A percentile compares a stretch with the other conserved stretches of the same genome.
phyloP scores from a whole-genome alignment of 1,140 invertebrate genomes.

The Achatina immaculata region DNA sequence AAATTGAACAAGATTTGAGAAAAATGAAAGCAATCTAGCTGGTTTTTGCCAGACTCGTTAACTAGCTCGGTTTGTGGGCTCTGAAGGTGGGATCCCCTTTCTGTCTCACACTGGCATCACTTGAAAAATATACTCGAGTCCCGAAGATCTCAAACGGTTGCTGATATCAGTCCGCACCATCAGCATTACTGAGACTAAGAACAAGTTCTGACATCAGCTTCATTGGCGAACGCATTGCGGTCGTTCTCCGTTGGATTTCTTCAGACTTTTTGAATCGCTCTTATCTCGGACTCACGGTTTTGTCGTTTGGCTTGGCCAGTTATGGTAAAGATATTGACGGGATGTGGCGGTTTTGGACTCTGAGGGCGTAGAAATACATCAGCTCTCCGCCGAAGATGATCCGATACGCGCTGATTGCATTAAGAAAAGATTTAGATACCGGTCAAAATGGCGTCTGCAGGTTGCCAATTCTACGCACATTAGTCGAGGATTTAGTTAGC shows the following conservation, averaged over 20 bases:
- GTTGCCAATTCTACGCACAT: conserved; percentile 35
- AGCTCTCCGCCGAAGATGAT: conserved; percentile 13
- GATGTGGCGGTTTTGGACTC: conserved; percentile 1
- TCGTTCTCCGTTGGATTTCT: conserved; percentile 9
- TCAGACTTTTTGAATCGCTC: background rate
- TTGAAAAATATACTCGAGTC: background rate
- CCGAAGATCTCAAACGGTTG: background rate
- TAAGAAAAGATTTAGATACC: conserved; percentile 19
- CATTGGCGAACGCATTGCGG: background rate
- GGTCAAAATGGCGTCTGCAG: conserved; percentile 25
- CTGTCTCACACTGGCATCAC: background rate
- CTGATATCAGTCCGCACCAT: background rate
- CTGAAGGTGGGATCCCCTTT: background rate
- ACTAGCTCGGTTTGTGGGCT: background rate
- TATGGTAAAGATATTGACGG: conserved; percentile 21
- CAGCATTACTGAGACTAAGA: background rate
- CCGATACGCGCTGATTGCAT: conserved; percentile 21
- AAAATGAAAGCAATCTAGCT: background rate
- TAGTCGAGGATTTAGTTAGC: conserved; percentile 29
- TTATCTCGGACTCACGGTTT: conserved; percentile 3
- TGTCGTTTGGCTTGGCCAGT: conserved; percentile 8
- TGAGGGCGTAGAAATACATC: conserved; percentile 21
- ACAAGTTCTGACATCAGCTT: background rate
- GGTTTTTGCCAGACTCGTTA: conserved; percentile 5
- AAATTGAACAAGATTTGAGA: background rate